phyloP scores from a whole-genome alignment of 2,797 vertebrate genomes.

The Chiroxiphia lanceolata region DNA sequence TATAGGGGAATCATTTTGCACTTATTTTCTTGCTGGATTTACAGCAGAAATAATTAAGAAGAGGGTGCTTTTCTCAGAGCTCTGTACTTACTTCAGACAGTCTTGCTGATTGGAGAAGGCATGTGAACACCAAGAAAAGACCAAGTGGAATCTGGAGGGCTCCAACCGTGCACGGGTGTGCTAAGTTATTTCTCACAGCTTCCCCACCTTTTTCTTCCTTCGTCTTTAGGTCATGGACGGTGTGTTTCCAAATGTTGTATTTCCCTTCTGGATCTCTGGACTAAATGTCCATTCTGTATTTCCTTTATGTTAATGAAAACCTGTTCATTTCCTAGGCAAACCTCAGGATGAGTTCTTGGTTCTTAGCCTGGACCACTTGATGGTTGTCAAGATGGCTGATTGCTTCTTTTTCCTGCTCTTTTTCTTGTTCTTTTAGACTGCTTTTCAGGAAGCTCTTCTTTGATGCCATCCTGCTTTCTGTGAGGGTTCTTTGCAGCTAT shows the following conservation, averaged over 20 bases:
- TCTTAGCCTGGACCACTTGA: not conserved
- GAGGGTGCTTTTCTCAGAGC: not conserved
- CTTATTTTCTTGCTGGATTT: not conserved
- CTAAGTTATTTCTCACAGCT: not conserved
- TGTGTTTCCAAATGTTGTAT: not conserved
- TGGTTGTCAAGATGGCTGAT: not conserved
- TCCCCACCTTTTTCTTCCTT: not conserved
- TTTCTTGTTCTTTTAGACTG: not conserved
- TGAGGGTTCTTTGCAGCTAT: not conserved
- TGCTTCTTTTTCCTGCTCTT: not conserved
- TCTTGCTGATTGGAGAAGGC: not conserved
- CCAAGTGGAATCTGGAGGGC: not conserved
- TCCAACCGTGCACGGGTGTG: rapidly evolving
- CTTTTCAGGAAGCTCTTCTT: not conserved
- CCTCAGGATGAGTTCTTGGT: not conserved
- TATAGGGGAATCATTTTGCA: not conserved
- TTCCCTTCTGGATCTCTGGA: not conserved
- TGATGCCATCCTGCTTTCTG: not conserved
- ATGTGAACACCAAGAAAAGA: not conserved
- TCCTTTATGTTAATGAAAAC: not conserved
- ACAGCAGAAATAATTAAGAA: not conserved
- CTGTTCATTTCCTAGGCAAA: not conserved
- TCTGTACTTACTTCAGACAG: not conserved
- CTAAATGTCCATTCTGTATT: not conserved
- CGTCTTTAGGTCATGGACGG: not conserved